phyloP scores from a whole-genome alignment of 2,888 invertebrate species.

The Epinotia demarniana region DNA sequence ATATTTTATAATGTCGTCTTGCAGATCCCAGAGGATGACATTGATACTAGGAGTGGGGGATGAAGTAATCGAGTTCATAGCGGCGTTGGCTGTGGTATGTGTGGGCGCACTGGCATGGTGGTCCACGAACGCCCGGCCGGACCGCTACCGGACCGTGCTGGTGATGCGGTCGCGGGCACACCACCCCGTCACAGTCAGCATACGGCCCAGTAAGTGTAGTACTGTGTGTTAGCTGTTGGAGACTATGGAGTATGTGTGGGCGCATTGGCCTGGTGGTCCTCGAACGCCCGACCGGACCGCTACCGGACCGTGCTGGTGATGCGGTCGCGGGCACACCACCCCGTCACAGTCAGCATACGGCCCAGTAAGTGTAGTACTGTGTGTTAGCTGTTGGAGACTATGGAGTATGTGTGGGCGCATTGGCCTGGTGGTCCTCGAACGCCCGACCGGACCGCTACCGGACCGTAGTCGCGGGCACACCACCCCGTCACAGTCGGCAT shows the following conservation, averaged over 20 bases:
- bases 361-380: conserved; percentile 59
- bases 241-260: conserved; percentile 79
- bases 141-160: conserved; percentile 88
- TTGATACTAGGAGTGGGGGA: conserved; percentile 93
- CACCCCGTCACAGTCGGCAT: conserved; percentile 76
- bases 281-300: conserved; percentile 88
- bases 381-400: conserved; percentile 48
- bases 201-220: conserved; percentile 64
- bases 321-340: conserved; percentile 68
- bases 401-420: conserved; percentile 84
- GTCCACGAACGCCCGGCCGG: conserved; percentile 89
- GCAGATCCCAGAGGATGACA: conserved; percentile 83
- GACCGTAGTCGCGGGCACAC: conserved; percentile 82
- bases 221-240: conserved; percentile 37
- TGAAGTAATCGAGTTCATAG: conserved; percentile 91
- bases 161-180: conserved; percentile 81
- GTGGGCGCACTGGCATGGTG: conserved; percentile 91
- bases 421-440: conserved; percentile 92
- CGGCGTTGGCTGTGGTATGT: conserved; percentile 81
- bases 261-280: conserved; percentile 92
- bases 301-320: conserved; percentile 89
- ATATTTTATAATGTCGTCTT: conserved; percentile 34
- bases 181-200: conserved; percentile 73
- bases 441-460: conserved; percentile 88
- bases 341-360: conserved; percentile 74